Conservation (phyloP, 1,140 invertebrate species). For the Drosophila bipectinata region DNA sequence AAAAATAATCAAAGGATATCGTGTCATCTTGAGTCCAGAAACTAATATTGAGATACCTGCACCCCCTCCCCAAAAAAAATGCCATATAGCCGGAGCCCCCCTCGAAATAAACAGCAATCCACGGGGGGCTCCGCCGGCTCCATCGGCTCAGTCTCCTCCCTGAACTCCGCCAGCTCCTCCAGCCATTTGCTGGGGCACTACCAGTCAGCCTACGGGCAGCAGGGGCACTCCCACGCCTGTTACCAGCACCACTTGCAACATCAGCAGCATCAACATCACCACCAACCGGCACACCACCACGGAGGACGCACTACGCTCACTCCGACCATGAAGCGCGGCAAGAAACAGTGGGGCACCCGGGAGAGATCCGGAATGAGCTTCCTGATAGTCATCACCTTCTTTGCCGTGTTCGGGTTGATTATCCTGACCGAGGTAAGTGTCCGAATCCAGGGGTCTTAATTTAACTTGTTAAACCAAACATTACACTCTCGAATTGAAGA, state of each 20-base stretch:
- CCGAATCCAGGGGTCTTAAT: background rate
- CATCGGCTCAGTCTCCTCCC: constrained; percentile 24
- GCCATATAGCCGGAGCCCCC: constrained; percentile 77
- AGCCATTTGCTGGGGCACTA: constrained; percentile 49
- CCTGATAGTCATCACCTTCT: constrained; percentile 94
- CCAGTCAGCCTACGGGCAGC: constrained; percentile 55
- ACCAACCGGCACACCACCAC: constrained; percentile 52
- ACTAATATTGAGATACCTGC: constrained; percentile 47
- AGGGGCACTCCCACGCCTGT: constrained; percentile 58
- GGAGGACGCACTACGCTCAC: constrained; percentile 64
- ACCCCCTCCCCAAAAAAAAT: constrained; percentile 35
- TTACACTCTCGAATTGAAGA: too few relatives aligned
- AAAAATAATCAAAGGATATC: constrained; percentile 6
- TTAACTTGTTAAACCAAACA: background rate
- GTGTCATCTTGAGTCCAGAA: constrained; percentile 17
- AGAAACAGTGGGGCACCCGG: constrained; percentile 85
- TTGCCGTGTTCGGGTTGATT: constrained; percentile 93
- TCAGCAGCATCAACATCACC: constrained; percentile 40
- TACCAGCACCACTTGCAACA: constrained; percentile 69
- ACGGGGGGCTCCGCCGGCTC: constrained; percentile 74
- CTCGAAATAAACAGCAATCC: constrained; percentile 63
- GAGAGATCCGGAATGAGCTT: constrained; percentile 94
- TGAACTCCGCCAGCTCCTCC: constrained; percentile 37
- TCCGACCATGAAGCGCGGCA: constrained; percentile 73
- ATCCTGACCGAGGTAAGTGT: constrained; percentile 89